phyloP scores from a whole-genome alignment of 2,113 vertebrate species.

The Herpetotheres cachinnans region DNA sequence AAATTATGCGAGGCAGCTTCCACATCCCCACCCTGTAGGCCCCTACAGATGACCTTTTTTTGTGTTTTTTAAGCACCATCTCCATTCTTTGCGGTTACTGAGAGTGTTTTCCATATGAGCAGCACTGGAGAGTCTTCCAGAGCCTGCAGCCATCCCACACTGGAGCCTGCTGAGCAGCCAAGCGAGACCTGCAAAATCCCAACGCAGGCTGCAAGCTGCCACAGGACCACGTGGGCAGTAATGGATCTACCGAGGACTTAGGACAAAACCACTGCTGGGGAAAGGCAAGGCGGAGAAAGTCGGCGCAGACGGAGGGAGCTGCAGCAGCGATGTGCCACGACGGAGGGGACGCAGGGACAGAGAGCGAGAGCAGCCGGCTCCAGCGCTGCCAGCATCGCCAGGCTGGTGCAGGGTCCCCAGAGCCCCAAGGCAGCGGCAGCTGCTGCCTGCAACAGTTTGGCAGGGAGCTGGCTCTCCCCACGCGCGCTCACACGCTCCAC shows the following conservation, averaged over 20 bases:
- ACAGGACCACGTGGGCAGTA: neutral
- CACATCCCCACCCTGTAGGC: neutral
- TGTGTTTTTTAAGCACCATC: neutral
- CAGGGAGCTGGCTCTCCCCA: neutral
- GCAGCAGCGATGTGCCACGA: neutral
- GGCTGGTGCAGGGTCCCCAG: neutral
- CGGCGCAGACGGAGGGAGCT: fast-evolving
- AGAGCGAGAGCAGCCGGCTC: neutral
- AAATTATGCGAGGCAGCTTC: fast-evolving
- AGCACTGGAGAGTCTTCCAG: neutral
- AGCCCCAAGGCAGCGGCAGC: neutral
- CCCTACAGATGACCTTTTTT: neutral
- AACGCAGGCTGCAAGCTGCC: neutral
- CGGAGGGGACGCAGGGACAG: fast-evolving
- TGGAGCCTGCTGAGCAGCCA: neutral
- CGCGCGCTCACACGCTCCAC: fast-evolving
- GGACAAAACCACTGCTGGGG: fast-evolving
- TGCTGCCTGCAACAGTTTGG: neutral
- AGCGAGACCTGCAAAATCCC: neutral
- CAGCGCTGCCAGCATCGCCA: fast-evolving
- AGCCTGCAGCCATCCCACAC: neutral
- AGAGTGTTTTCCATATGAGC: conserved; percentile 10
- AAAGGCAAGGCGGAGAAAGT: neutral
- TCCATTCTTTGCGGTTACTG: neutral
- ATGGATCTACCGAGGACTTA: neutral